A percentile compares a stretch with the other conserved stretches of the same genome.
Conservation (phyloP, 1,140 invertebrate genomes). For the Drosophila neocordata region DNA sequence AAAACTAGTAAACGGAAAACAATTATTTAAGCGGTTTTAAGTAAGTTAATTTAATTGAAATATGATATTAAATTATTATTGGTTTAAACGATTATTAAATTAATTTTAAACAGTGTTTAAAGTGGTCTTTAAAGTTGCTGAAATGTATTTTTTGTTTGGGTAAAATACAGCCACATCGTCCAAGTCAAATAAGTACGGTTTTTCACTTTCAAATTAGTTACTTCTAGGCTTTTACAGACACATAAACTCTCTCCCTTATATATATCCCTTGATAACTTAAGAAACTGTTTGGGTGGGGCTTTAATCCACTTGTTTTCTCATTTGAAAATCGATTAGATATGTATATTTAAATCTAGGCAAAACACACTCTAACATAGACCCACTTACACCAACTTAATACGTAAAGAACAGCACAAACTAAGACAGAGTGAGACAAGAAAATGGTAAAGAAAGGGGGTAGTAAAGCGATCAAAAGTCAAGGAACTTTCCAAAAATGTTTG, state of each 20-base stretch:
- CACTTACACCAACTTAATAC: not conserved
- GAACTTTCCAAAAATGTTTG: slow-evolving; percentile 28
- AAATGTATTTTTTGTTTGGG: too few species aligned
- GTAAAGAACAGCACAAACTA: not conserved
- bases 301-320: slow-evolving; percentile 2
- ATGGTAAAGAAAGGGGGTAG: not conserved
- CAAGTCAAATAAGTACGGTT: too few species aligned
- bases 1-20: too few species aligned
- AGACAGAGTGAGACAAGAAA: not conserved
- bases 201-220: not conserved
- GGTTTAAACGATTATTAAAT: too few species aligned
- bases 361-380: not conserved
- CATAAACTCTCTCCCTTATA: not conserved
- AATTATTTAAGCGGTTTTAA: too few species aligned
- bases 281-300: not conserved
- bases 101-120: too few species aligned
- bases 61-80: too few species aligned
- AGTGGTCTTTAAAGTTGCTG: too few species aligned
- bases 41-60: too few species aligned
- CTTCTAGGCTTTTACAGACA: not conserved
- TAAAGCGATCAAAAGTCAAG: slow-evolving; percentile 32
- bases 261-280: not conserved
- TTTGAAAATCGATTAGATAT: slow-evolving; percentile 6
- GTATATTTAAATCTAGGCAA: slow-evolving; percentile 4
- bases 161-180: too few species aligned